Percentiles rank a stretch among this genome's conserved stretches.
Conservation (phyloP, 1,140 invertebrate species). For the Bombus pyrosoma region DNA sequence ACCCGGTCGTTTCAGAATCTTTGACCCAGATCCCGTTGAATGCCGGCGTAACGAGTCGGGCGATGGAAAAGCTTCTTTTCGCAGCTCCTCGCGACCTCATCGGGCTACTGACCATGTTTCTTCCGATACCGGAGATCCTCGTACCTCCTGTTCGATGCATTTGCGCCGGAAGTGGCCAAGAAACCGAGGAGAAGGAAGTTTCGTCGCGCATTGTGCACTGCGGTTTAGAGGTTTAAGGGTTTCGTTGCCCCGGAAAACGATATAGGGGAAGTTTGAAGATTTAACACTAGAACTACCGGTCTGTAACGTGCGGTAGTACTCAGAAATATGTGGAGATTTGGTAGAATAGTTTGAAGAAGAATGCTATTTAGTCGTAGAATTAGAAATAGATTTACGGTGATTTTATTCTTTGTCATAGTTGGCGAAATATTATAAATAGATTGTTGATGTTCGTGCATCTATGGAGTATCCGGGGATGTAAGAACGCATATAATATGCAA, state of each 20-base stretch:
- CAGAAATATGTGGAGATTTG: not conserved
- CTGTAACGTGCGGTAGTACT: not conserved
- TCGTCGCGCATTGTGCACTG: not conserved
- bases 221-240: not conserved
- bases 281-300: not conserved
- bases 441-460: no score
- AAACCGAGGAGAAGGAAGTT: not conserved
- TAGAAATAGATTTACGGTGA: no score
- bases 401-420: no score
- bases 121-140: not conserved
- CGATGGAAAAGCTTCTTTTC: slow-evolving; percentile 30
- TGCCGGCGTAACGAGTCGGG: not conserved
- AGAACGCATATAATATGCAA: no score
- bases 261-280: not conserved
- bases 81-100: not conserved
- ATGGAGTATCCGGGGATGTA: no score
- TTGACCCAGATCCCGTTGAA: slow-evolving; percentile 42
- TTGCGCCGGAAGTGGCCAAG: not conserved
- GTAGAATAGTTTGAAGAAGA: no score
- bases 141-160: not conserved
- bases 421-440: no score
- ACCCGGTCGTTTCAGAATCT: slow-evolving; percentile 32
- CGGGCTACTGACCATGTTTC: not conserved
- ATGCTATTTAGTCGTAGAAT: no score
- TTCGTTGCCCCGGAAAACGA: not conserved